These are phyloP conservation scores for Caenorhabditis japonica DNA, from an alignment of 2,888 invertebrate species.

Conservation along the genomic window DNA sequence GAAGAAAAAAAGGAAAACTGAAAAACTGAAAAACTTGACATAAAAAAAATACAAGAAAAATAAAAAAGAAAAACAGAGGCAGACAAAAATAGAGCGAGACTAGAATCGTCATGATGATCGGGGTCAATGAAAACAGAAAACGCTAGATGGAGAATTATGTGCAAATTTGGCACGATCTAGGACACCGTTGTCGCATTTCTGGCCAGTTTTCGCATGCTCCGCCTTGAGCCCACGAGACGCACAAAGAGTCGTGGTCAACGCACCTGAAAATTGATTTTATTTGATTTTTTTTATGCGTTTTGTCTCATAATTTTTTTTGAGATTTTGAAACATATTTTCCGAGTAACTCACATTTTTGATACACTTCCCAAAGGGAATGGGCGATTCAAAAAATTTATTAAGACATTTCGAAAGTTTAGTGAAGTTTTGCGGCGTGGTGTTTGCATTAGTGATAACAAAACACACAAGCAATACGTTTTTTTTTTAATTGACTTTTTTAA, in stretches of 20 bases:
- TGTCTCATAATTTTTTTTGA: too few species aligned
- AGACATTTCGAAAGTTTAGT: too few species aligned
- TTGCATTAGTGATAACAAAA: too few species aligned
- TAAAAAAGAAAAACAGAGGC: constrained; percentile 1
- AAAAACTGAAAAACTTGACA: constrained; percentile 4
- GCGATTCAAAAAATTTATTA: too few species aligned
- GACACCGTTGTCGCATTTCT: constrained; percentile 72
- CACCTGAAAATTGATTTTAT: constrained; percentile 60
- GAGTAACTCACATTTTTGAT: too few species aligned
- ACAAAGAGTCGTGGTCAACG: constrained; percentile 72
- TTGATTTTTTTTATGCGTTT: too few species aligned
- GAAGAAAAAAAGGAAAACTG: neutral
- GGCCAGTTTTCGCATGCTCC: constrained; percentile 74
- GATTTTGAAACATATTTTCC: too few species aligned
- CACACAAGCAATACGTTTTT: too few species aligned
- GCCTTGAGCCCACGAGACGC: constrained; percentile 73
- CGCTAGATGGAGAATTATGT: constrained; percentile 4
- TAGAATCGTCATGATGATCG: constrained; percentile 50
- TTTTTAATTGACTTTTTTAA: too few species aligned
- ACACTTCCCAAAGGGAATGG: too few species aligned
- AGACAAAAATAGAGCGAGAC: too few species aligned
- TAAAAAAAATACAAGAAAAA: constrained; percentile 5
- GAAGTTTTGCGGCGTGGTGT: too few species aligned
- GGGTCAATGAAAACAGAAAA: neutral
- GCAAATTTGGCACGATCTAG: constrained; percentile 71